Evolutionary conservation across 2,888 invertebrate species (phyloP).

Genomic region (Julus scanicus): DNA sequence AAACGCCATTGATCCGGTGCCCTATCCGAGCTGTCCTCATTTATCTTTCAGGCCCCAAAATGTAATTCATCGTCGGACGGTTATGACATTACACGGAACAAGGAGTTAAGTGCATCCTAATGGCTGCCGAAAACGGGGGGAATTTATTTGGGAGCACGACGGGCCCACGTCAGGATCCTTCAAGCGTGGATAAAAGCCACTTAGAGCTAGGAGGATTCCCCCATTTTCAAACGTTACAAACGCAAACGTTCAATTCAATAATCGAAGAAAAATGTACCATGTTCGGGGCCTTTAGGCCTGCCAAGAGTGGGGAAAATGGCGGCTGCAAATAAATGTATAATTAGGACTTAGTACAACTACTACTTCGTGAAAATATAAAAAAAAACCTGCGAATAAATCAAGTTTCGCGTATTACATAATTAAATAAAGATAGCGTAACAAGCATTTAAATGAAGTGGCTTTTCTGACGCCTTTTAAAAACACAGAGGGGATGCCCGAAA

Average conservation of each 20-base stretch:
- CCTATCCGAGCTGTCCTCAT: too few relatives aligned
- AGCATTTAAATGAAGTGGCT: too few relatives aligned
- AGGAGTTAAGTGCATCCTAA: constrained; percentile 43
- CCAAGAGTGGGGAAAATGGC: too few relatives aligned
- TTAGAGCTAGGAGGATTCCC: not conserved
- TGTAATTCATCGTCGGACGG: not conserved
- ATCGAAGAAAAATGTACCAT: too few relatives aligned
- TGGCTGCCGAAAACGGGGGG: not conserved
- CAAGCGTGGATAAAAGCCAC: constrained; percentile 44
- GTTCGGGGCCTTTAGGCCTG: too few relatives aligned
- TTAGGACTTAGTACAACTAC: too few relatives aligned
- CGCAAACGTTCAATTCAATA: not conserved
- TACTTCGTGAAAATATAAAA: not conserved
- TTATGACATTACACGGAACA: constrained; percentile 1
- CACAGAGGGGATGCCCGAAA: too few relatives aligned
- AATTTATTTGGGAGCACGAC: not conserved
- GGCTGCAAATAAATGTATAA: too few relatives aligned
- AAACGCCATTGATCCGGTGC: too few relatives aligned
- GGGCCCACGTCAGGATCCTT: not conserved
- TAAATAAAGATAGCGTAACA: too few relatives aligned
- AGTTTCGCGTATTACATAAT: not conserved
- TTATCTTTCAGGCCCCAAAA: not conserved
- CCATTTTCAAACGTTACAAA: not conserved
- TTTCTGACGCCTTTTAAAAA: too few relatives aligned
- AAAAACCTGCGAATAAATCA: constrained; percentile 3